Percentiles rank a stretch among this genome's conserved stretches.
phyloP scores from a whole-genome alignment of 2,113 vertebrate genomes.

The Gallinago paraguaiae region DNA sequence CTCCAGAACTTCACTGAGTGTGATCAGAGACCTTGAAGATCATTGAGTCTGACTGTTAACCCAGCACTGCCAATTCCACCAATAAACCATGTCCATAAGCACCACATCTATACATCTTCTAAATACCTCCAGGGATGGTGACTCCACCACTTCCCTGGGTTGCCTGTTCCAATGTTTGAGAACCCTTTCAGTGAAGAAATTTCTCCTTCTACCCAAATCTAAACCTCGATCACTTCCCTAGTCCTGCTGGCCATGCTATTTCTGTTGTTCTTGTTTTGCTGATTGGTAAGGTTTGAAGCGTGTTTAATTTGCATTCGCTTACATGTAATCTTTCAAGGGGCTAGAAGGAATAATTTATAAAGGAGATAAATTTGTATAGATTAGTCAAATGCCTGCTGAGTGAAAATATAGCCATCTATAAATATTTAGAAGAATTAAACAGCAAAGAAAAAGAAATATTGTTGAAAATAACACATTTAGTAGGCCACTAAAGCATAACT shows the following conservation, averaged over 20 bases:
- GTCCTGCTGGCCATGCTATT: neutral
- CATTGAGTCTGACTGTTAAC: neutral
- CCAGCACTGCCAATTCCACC: neutral
- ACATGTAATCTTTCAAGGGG: neutral
- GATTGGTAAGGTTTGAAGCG: neutral
- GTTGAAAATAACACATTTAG: neutral
- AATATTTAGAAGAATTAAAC: conserved; percentile 12
- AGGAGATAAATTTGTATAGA: neutral
- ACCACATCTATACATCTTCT: neutral
- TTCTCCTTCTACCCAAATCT: neutral
- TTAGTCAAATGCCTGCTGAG: neutral
- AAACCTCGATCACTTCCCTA: neutral
- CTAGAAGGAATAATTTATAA: neutral
- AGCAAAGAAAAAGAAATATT: neutral
- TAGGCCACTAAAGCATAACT: neutral
- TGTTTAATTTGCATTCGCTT: neutral
- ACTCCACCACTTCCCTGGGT: neutral
- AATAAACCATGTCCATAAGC: neutral
- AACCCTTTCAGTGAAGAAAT: neutral
- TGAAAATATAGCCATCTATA: neutral
- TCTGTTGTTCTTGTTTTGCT: neutral
- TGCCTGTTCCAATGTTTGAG: neutral
- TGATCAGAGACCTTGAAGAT: neutral
- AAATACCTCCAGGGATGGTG: neutral
- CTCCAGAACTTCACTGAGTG: neutral